These are phyloP conservation scores for Acanthurus lineatus DNA, from an alignment of 2,797 vertebrate genomes.

Conservation along the genomic window DNA sequence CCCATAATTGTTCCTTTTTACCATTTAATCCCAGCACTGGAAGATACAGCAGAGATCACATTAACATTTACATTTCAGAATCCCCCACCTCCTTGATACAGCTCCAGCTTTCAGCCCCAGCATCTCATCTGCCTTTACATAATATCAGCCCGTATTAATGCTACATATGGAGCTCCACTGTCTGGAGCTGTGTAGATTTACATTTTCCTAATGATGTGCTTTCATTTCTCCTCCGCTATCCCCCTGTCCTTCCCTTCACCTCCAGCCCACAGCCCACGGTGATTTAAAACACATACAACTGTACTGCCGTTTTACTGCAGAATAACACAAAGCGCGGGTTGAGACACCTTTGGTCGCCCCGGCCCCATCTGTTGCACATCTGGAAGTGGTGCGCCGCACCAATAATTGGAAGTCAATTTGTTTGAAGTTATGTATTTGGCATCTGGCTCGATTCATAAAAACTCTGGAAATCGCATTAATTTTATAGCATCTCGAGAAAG, in stretches of 20 bases:
- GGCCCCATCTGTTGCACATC: slow-evolving; percentile 89
- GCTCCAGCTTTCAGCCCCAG: slow-evolving; percentile 70
- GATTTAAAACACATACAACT: slow-evolving; percentile 85
- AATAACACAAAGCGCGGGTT: slow-evolving; percentile 76
- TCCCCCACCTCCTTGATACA: slow-evolving; percentile 73
- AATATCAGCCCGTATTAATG: slow-evolving; percentile 79
- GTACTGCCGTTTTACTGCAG: slow-evolving; percentile 80
- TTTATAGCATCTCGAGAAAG: slow-evolving; percentile 82
- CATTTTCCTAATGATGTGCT: slow-evolving; percentile 85
- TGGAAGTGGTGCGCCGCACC: slow-evolving; percentile 86
- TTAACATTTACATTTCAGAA: slow-evolving; percentile 83
- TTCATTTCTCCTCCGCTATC: slow-evolving; percentile 72
- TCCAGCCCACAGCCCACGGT: slow-evolving; percentile 78
- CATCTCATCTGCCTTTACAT: slow-evolving; percentile 81
- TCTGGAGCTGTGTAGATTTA: slow-evolving; percentile 76
- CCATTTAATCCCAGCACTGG: slow-evolving; percentile 80
- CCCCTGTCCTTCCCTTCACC: slow-evolving; percentile 85
- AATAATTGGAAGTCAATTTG: slow-evolving; percentile 92
- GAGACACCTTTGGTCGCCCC: slow-evolving; percentile 84
- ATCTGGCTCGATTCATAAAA: slow-evolving; percentile 88
- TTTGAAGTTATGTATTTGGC: slow-evolving; percentile 91
- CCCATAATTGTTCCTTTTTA: slow-evolving; percentile 81
- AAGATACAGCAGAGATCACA: slow-evolving; percentile 79
- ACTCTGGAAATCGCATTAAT: slow-evolving; percentile 88
- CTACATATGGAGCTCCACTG: slow-evolving; percentile 75